These are phyloP conservation scores for Plusia festucae DNA, from an alignment of 2,888 invertebrate genomes.

Conservation along the genomic window DNA sequence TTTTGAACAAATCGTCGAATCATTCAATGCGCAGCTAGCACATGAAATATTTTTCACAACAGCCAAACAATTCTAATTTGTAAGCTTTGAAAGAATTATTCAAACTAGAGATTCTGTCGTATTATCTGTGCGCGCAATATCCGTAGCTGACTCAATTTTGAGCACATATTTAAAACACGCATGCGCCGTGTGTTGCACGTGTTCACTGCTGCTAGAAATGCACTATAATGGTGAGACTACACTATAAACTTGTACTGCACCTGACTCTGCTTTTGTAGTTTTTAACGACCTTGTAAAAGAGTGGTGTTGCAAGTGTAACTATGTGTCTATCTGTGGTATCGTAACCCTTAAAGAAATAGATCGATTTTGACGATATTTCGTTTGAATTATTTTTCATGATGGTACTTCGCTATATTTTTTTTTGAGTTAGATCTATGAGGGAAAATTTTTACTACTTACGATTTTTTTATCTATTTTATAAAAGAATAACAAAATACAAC, in stretches of 20 bases:
- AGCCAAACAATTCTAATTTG: constrained; percentile 11
- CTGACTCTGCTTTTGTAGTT: neutral
- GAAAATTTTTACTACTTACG: too few relatives aligned
- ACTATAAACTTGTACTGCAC: constrained; percentile 12
- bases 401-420: too few relatives aligned
- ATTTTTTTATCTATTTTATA: too few relatives aligned
- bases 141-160: constrained; percentile 14
- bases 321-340: too few relatives aligned
- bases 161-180: constrained; percentile 32
- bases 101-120: constrained; percentile 16
- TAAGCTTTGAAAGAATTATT: constrained; percentile 25
- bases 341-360: too few relatives aligned
- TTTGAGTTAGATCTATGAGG: too few relatives aligned
- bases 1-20: constrained; percentile 4
- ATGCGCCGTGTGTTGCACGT: constrained; percentile 26
- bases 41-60: neutral
- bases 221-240: constrained; percentile 21
- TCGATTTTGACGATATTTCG: too few relatives aligned
- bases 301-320: too few relatives aligned
- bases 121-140: constrained; percentile 19
- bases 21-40: neutral
- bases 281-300: too few relatives aligned
- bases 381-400: too few relatives aligned
- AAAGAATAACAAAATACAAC: too few relatives aligned
- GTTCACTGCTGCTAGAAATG: constrained; percentile 29